Percentiles rank a stretch among this genome's conserved stretches.
These are phyloP conservation scores for Cyclargus thomasi DNA, from an alignment of 1,140 invertebrate species.

Conservation along the genomic window DNA sequence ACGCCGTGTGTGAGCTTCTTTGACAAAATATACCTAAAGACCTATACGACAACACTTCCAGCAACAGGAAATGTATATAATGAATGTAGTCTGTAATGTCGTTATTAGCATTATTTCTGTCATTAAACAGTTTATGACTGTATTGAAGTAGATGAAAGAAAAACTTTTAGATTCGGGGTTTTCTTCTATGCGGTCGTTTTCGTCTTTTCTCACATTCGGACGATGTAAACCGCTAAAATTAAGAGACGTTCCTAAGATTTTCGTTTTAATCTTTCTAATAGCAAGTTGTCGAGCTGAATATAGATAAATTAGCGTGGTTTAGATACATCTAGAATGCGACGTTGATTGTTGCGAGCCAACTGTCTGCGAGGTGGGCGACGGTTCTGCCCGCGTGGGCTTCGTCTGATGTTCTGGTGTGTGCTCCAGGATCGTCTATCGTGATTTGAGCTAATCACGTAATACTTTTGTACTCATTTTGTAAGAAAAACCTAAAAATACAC, in stretches of 20 bases:
- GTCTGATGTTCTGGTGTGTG: neutral
- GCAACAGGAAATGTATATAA: too few relatives aligned
- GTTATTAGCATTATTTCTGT: too few relatives aligned
- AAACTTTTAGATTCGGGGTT: too few relatives aligned
- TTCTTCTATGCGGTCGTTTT: too few relatives aligned
- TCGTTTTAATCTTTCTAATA: constrained; percentile 6
- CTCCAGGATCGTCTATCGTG: neutral
- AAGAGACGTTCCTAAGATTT: neutral
- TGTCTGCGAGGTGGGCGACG: constrained; percentile 9
- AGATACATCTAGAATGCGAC: constrained; percentile 2
- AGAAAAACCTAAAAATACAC: neutral
- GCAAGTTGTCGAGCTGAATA: constrained; percentile 6
- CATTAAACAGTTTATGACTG: too few relatives aligned
- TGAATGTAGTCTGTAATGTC: too few relatives aligned
- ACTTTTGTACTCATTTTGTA: neutral
- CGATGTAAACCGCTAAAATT: neutral
- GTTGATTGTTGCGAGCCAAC: constrained; percentile 14
- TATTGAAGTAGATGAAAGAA: too few relatives aligned
- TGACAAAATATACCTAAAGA: too few relatives aligned
- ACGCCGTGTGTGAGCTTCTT: too few relatives aligned
- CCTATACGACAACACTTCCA: too few relatives aligned
- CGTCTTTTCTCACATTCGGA: too few relatives aligned
- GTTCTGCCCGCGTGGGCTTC: neutral
- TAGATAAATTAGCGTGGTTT: constrained; percentile 7
- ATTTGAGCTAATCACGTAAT: neutral